Base-by-base conservation (phyloP, 53 echinoderm and acorn worm species). In the Echinarachnius parma region DNA sequence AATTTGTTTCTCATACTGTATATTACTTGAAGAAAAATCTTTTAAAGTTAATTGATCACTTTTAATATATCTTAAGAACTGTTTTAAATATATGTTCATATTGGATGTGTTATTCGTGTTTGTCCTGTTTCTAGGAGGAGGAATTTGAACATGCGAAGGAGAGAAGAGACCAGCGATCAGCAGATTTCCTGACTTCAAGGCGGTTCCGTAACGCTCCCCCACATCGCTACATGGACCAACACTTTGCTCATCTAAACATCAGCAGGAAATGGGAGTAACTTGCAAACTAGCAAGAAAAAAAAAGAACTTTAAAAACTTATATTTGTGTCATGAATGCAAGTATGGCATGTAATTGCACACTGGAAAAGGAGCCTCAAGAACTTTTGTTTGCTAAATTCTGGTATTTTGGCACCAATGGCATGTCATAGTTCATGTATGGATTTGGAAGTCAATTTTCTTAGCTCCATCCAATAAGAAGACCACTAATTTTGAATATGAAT, bases 211-310 rank as follows among this genome's bases (percentile, higher is more conserved):
- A 55, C 19, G 82, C 79, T 61, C 81, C 52, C 29, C 75, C 81
- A 1, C 80, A 90, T 62, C 72, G 61, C 29, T 85, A 76, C 69
- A 49, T 87, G 10, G 77, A 46, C 29, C 80, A 86, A 13, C 87
- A 87, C 65, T 47, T 87, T 24, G 80, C 78, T 34, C 80, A 87
- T 37, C 64, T 91, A 1, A 68, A 80, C 32, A 36, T 37, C 31
- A 60, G 62, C 20, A 68, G 70, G 70, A 83, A 67, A 18, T 91
- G 91, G 91, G 80, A 80, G 23, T 75, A 48, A 62, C 62, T 13
- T 7, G 39, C 39, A 7, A 22, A 62, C 8, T 36, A 26, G 21
- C 18, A 22, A 0, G 25, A 9, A 25, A n/a, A n/a, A n/a, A n/a
- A n/a, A n/a, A n/a, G n/a, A n/a, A n/a, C n/a, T n/a, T n/a, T n/a